Conservation (phyloP, 2,888 invertebrate genomes). For the Cheiracanthium punctorium region DNA sequence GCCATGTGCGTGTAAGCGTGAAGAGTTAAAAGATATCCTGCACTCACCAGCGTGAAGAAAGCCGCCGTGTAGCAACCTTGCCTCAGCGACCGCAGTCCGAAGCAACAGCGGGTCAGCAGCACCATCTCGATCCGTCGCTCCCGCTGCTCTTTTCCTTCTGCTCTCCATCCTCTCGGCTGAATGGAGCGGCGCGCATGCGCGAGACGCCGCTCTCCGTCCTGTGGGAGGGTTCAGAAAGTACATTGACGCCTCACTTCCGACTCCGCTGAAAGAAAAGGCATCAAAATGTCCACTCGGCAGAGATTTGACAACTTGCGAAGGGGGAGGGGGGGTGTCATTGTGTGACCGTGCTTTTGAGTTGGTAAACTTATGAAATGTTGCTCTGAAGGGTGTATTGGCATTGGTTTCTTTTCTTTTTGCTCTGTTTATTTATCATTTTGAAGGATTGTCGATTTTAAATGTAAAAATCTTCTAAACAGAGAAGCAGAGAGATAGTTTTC, state of each 20-base stretch:
- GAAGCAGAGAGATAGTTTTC: too few relatives aligned
- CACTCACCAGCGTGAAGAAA: constrained; percentile 1
- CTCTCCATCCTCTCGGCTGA: not conserved
- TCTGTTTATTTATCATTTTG: too few relatives aligned
- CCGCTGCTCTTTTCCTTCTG: not conserved
- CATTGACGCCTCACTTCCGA: not conserved
- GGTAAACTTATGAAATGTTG: too few relatives aligned
- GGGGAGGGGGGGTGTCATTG: too few relatives aligned
- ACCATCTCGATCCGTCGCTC: not conserved
- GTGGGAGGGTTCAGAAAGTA: not conserved
- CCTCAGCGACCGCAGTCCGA: not conserved
- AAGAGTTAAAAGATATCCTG: too few relatives aligned
- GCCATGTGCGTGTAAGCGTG: too few relatives aligned
- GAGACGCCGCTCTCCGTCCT: not conserved
- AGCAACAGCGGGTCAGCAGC: not conserved
- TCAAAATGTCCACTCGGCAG: not conserved
- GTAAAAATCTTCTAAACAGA: too few relatives aligned
- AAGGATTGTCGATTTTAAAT: too few relatives aligned
- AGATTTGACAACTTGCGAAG: not conserved
- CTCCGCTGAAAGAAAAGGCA: not conserved
- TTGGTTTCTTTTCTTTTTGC: too few relatives aligned
- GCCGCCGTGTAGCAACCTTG: not conserved
- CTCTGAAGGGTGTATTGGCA: too few relatives aligned
- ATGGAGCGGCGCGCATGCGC: not conserved
- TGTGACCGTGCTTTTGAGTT: too few relatives aligned